Evolutionary conservation across 2,797 vertebrate genomes (phyloP), one percentile per base, ranked within the genome.

Genomic region (Acipenser transmontanus): DNA sequence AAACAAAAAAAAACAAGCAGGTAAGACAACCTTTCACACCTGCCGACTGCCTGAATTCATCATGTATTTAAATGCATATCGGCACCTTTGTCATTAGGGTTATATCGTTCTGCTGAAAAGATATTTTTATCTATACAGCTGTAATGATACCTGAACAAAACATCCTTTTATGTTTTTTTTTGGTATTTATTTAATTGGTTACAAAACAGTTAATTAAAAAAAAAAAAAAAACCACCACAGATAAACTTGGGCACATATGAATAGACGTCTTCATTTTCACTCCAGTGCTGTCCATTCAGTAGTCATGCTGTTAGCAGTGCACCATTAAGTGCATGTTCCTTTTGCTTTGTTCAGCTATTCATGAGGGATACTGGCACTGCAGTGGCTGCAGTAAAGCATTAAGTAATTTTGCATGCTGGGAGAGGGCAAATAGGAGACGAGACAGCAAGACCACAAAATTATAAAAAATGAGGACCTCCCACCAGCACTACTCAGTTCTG

Each of bases 321-420:
- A 11, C 54, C 12, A 57, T 13, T 57, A 11, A 57, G 54, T 13
- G 54, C 11, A 12, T 57, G 54, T 57, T 57, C 54, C 54, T 57
- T 57, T 11, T 57, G 9, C 14, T 57, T 34, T 34, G 34, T 34
- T 34, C 12, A n/a, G 54, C 54, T 57, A 11, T 57, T 57, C 54
- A 57, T 57, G 14, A n/a, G 54, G 54, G 54, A n/a, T 57, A 57
- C 54, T 57, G 12, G 54, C 54, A 57, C 54, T 57, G 54, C 54
- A n/a, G 54, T 57, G 12, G 54, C 9, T 57, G 54, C 54, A 11
- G 12, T 57, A 57, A 57, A 57, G 54, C 12, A 57, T 57, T n/a
- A 57, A 57, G 1, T 57, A 57, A 57, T 57, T 57, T 57, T 7
- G 9, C 54, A 57, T 57, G 54, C 54, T 2, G 54, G 54, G 54